Conservation (phyloP, 2,888 invertebrate species). For the Cerastis rubricosa region DNA sequence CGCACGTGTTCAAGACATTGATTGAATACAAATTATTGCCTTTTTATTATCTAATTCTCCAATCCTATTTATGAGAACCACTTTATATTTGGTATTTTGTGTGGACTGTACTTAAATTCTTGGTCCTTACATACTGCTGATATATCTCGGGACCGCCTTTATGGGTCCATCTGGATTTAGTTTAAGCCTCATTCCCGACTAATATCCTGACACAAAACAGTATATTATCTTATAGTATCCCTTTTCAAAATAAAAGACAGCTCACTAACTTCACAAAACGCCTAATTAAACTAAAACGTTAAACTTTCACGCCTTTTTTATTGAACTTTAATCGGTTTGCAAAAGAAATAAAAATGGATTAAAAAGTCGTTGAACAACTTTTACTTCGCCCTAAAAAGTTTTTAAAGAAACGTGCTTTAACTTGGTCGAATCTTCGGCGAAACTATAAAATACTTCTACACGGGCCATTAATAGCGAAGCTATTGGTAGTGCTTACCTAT, state of each 20-base stretch:
- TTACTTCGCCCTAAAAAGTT: constrained; percentile 71
- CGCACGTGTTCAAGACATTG: constrained; percentile 5
- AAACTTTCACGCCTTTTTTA: constrained; percentile 47
- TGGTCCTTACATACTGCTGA: constrained; percentile 4
- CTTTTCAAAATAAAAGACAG: constrained; percentile 21
- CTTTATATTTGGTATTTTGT: constrained; percentile 4
- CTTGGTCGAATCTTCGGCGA: constrained; percentile 55
- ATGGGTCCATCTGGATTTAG: neutral
- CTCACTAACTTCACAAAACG: constrained; percentile 28
- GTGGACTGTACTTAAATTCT: neutral
- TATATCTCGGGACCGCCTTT: neutral
- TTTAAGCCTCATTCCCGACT: constrained; percentile 41
- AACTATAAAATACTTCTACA: constrained; percentile 67
- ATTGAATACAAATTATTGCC: neutral
- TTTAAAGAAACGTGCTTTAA: constrained; percentile 64
- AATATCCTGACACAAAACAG: constrained; percentile 28
- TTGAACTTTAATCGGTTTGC: constrained; percentile 65
- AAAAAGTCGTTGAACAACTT: constrained; percentile 71
- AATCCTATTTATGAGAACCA: neutral
- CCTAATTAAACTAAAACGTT: constrained; percentile 42
- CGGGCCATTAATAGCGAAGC: constrained; percentile 58
- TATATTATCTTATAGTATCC: constrained; percentile 16
- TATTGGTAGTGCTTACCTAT: constrained; percentile 25
- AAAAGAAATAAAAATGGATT: constrained; percentile 71
- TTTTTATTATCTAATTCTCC: neutral